These are phyloP conservation scores for Drymodes brunneopygia DNA, from an alignment of 2,113 vertebrate species.

Conservation along the genomic window DNA sequence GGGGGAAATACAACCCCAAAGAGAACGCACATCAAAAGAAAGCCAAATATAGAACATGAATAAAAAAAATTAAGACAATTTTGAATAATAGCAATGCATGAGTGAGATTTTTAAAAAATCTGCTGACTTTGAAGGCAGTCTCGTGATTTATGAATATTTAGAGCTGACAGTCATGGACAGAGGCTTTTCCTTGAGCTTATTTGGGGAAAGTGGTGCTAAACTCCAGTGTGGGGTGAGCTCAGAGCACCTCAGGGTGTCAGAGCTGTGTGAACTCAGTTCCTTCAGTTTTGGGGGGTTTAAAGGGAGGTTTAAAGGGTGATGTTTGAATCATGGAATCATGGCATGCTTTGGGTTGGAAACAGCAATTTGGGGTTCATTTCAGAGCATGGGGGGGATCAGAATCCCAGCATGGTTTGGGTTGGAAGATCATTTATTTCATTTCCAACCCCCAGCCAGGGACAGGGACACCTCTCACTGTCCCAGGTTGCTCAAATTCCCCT, in stretches of 20 bases:
- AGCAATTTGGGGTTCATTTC: neutral
- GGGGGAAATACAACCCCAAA: neutral
- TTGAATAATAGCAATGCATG: neutral
- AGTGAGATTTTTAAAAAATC: neutral
- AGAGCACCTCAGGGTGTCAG: neutral
- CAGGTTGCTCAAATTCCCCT: neutral
- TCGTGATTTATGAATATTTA: slow-evolving; percentile 24
- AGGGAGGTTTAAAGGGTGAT: neutral
- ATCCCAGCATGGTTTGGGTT: neutral
- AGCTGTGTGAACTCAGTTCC: rapidly evolving
- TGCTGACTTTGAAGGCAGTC: neutral
- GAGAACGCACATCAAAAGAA: slow-evolving; percentile 5
- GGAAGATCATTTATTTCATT: neutral
- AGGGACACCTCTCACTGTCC: neutral
- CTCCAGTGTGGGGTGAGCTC: neutral
- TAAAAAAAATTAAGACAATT: neutral
- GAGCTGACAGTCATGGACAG: neutral
- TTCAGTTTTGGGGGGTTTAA: neutral
- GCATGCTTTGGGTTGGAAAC: neutral
- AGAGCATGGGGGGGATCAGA: neutral
- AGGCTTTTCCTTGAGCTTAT: neutral
- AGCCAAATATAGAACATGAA: slow-evolving; percentile 11
- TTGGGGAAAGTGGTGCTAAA: neutral
- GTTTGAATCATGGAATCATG: too few relatives aligned
- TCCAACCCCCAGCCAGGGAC: neutral